Base-by-base conservation (phyloP, 2,113 vertebrate species). In the Callocephalon fimbriatum region DNA sequence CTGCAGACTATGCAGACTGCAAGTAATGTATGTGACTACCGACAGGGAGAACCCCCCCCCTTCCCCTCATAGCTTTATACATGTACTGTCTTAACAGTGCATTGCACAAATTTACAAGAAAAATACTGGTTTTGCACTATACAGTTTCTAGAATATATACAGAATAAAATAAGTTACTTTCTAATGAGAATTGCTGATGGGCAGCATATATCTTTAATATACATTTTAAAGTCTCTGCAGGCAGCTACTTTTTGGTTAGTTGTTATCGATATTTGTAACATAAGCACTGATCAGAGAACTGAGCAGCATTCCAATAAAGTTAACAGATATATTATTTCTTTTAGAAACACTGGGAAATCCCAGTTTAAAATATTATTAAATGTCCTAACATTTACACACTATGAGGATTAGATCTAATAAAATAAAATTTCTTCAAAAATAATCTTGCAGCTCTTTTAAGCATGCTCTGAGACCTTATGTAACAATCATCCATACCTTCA, bases 81-180 rank as follows among this genome's bases (percentile, higher is more conserved):
- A 98, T 97, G 98, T 98, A 96, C 95, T 98, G 96, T 98, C 98
- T 98, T 98, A 99, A 99, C 99, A 99, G 99, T 99, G 99, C 99
- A 99, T 99, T 99, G 99, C 98, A 99, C 98, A 98, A 98, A 99
- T 99, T 98, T 99, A 99, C 99, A 99, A 98, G 98, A 98, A 98
- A 99, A 99, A 99, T 99, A 99, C 98, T 99, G 98, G 97, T 98
- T 99, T 99, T 99, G 98, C 98, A 99, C 99, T 99, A 98, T 99
- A 99, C 99, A 99, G 94, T 97, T 98, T 99, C 99, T 99, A 99
- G 99, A 99, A 99, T 99, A 99, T 99, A 99, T 99, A 99, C 98
- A 99, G 99, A 99, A 99, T 99, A 99, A 99, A 99, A 99, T 99
- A 99, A 99, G 99, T 99, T 99, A 99, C 98, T 98, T 98, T 96